Percentiles rank a stretch among this genome's conserved stretches.
Evolutionary conservation across 2,888 invertebrate species (phyloP).

Genomic region (Tipula lateralis): DNA sequence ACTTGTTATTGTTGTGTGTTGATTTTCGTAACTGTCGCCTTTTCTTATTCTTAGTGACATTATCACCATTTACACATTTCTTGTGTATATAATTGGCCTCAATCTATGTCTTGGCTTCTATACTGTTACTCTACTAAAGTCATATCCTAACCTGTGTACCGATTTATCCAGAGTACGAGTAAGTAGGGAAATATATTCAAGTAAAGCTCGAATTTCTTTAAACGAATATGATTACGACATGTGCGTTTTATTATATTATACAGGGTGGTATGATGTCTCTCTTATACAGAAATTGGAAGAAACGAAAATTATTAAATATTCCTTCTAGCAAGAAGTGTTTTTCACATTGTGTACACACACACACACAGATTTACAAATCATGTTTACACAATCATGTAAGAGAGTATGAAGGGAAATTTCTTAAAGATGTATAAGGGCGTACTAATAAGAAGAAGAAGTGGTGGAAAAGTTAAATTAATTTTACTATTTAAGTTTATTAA

Average conservation of each 20-base stretch:
- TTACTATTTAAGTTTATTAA: not conserved
- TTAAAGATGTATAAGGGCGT: no score
- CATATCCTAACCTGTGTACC: no score
- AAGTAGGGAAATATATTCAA: not conserved
- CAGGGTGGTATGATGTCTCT: not conserved
- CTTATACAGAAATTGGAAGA: not conserved
- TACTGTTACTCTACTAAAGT: no score
- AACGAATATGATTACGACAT: not conserved
- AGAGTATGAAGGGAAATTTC: no score
- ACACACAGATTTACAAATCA: no score
- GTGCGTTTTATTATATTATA: not conserved
- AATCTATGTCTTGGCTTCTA: no score
- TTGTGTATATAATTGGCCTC: not conserved
- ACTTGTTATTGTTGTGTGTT: not conserved
- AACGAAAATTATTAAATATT: not conserved
- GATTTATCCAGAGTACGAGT: no score
- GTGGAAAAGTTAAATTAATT: not conserved
- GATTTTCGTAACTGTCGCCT: not conserved
- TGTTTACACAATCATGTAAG: no score
- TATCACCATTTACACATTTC: not conserved
- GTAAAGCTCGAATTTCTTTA: not conserved
- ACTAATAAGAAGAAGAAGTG: not conserved
- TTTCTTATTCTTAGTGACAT: not conserved
- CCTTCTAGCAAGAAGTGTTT: not conserved
- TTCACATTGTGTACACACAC: no score